Base-by-base conservation (phyloP, 2,113 vertebrate species). In the Empidonax alnorum region DNA sequence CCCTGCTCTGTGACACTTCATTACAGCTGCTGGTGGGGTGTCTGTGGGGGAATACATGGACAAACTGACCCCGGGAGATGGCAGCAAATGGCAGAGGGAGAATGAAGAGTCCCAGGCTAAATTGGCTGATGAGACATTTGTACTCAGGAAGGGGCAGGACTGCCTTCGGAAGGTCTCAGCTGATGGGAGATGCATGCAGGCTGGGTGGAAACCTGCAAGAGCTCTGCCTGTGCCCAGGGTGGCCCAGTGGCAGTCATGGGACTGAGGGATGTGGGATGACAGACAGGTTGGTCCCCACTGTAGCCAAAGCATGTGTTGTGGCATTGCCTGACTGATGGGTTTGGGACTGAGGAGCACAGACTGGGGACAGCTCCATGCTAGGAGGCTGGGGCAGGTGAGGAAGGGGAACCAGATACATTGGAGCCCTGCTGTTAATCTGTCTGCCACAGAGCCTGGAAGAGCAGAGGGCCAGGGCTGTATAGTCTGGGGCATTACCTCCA, bases 31-130 rank as follows among this genome's bases (percentile, higher is more conserved):
- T 52, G 19, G 14, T 76, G 37, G 9, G 46, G 2, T 68, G 30
- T 35, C 35, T 75, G 5, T 30, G 12, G 18, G 17, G 21, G 27
- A 44, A 41, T 22, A 53, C 0, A 0, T 30, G 13, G 39, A 17
- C 7, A 39, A 35, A 83, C 20, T 68, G 35, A 49, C 12, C 12
- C 4, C 1, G 21, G 53, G 24, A 79, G 39, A 59, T 65, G 67
- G 37, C 52, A 89, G 50, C 24, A 82, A 80, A 78, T 33, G 35
- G 33, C 49, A 83, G 25, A 81, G 53, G 13, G 31, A 58, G 4
- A 4, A 30, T 27, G 33, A 56, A 2, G 0, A 3, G 5, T 33
- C 39, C 3, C 20, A 63, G 71, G 8, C 27, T 63, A 39, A 68
- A 75, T 1, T 76, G 71, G 9, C 30, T 80, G 35, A 42, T 76